Base-by-base conservation (phyloP, 1,140 invertebrate genomes). In the Orius insidiosus region DNA sequence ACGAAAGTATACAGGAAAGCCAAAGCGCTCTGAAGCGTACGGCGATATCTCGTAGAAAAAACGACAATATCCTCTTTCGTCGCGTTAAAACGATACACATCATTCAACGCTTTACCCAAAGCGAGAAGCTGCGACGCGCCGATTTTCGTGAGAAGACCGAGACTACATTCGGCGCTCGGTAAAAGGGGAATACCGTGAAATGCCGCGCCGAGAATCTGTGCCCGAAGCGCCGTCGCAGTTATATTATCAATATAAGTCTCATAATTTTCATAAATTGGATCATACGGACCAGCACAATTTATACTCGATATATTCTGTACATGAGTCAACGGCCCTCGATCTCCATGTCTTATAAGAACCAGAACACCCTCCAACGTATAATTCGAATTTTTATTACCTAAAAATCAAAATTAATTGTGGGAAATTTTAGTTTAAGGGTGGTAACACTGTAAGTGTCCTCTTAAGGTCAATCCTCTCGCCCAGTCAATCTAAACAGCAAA, bases 21-120 rank as follows among this genome's bases (percentile, higher is more conserved):
- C 32, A 88, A 62, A 3, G 79, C 78, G 57, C 86, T 92, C 61
- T 94, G 88, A 52, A 86, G 86, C 8, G 89, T 94, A 55, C 89
- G 70, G 5, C 82, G 67, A 60, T 87, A 88, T 32, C 79, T 69
- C 0, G 88, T 94, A 48, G 80, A 84, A 56, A 79, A 84, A 2
- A 83, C 68, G 15, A 78, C 60, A 15, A 87, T 64, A 45, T 85
- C 76, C 13, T 75, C 72, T 54, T 63, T 62, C 53, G 63, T 63
- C 18, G 56, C 51, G 45, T 63, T 64, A 5, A 80, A 56, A 1
- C 64, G 66, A 58, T 92, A 93, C 2, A 75, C 73, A 45, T 76
- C 67, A 46, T 70, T 69, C 30, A 92, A 59, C 19, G 80, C 61
- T 46, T 71, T 60, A 48, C 88, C 88, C 30, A 84, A 74, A 54